Percentiles rank a stretch among this genome's conserved stretches.
These are phyloP conservation scores for Psammodynastes pulverulentus DNA, from an alignment of 2,113 vertebrate genomes.

Conservation along the genomic window DNA sequence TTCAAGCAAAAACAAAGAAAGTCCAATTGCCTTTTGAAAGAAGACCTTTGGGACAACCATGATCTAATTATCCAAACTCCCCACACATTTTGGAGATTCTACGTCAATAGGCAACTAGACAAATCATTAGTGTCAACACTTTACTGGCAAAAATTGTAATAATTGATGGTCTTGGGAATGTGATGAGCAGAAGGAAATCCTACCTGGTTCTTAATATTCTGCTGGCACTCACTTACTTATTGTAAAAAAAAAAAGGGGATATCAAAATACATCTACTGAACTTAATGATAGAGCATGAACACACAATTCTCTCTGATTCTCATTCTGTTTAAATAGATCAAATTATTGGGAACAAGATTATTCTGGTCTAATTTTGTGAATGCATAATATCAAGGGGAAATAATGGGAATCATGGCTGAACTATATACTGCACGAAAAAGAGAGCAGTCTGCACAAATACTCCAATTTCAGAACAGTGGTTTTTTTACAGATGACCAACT, in stretches of 20 bases:
- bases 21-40: not conserved
- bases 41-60: not conserved
- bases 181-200: not conserved
- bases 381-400: not conserved
- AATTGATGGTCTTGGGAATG: not conserved
- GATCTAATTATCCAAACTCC: not conserved
- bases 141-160: not conserved
- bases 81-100: not conserved
- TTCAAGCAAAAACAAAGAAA: not conserved
- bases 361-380: not conserved
- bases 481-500: not conserved
- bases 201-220: not conserved
- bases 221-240: not conserved
- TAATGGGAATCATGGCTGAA: not conserved
- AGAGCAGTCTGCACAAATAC: not conserved
- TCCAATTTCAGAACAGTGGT: not conserved
- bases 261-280: not conserved
- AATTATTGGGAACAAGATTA: not conserved
- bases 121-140: not conserved
- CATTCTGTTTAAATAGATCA: not conserved
- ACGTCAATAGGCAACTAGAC: not conserved
- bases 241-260: not conserved
- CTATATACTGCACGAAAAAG: not conserved
- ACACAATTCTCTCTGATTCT: not conserved
- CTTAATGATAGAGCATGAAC: not conserved